These are phyloP conservation scores for Anticlea derivata DNA, from an alignment of 2,888 invertebrate species.

Conservation along the genomic window DNA sequence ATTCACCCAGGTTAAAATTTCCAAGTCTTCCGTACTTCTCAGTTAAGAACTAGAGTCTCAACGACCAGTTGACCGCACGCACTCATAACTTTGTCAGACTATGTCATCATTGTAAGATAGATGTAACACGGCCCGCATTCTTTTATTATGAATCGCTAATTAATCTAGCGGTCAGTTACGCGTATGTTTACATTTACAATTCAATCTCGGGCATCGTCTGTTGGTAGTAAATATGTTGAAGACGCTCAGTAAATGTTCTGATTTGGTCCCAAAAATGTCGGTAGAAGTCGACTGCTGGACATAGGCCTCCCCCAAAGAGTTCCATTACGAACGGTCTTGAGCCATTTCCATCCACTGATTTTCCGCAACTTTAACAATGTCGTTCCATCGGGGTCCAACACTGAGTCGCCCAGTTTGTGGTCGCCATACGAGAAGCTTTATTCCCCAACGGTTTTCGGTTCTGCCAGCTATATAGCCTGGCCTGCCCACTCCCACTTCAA, in stretches of 20 bases:
- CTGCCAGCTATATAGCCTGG: too few relatives aligned
- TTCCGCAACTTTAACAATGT: too few relatives aligned
- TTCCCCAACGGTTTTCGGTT: too few relatives aligned
- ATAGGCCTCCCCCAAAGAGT: too few relatives aligned
- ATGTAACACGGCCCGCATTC: conserved; percentile 51
- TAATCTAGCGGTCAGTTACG: conserved; percentile 40
- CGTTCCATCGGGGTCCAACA: too few relatives aligned
- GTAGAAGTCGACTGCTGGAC: too few relatives aligned
- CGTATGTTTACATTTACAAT: conserved; percentile 40
- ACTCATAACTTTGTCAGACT: conserved; percentile 28
- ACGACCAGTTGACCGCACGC: conserved; percentile 2
- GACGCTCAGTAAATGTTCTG: neutral
- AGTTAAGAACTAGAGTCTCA: conserved; percentile 11
- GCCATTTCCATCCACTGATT: too few relatives aligned
- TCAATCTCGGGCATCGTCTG: conserved; percentile 3
- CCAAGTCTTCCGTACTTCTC: conserved; percentile 9
- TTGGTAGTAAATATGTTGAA: conserved; percentile 5
- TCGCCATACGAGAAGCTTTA: too few relatives aligned
- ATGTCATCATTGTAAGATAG: conserved; percentile 45
- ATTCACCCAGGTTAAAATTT: neutral
- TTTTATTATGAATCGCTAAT: conserved; percentile 55
- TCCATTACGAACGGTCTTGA: too few relatives aligned
- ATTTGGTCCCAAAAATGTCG: neutral
- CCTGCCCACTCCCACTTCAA: too few relatives aligned
- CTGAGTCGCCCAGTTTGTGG: too few relatives aligned